Evolutionary conservation across 2,797 vertebrate genomes (phyloP).

Genomic region (Sylvia borin): DNA sequence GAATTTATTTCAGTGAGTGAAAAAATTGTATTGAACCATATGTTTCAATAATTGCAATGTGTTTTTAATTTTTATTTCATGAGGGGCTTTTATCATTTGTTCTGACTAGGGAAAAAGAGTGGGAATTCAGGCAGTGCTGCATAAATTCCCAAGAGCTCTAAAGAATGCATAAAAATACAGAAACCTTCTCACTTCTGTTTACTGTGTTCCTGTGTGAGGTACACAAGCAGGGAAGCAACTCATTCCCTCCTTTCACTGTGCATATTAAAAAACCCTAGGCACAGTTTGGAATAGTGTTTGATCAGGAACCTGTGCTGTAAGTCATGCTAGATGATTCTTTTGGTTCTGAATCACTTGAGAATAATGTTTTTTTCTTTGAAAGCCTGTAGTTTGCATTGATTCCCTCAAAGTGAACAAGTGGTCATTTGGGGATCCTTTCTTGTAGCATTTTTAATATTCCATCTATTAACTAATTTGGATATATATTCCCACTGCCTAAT

Average conservation of each 20-base stretch:
- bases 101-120: neutral
- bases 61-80: neutral
- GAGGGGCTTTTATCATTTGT: neutral
- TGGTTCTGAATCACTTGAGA: neutral
- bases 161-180: neutral
- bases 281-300: neutral
- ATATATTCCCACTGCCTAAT: neutral
- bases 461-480: neutral
- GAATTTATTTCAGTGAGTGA: neutral
- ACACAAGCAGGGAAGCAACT: neutral
- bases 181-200: neutral
- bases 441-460: neutral
- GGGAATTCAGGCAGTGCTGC: neutral
- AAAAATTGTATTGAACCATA: neutral
- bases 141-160: neutral
- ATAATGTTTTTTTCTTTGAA: neutral
- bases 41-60: neutral
- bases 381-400: neutral
- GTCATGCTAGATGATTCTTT: neutral
- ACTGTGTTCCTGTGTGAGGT: neutral
- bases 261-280: neutral
- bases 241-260: neutral
- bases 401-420: neutral
- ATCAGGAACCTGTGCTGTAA: neutral
- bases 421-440: neutral